Percentiles rank a stretch among this genome's conserved stretches.
Conservation (phyloP, 2,888 invertebrate species). For the Pomacea canaliculata region DNA sequence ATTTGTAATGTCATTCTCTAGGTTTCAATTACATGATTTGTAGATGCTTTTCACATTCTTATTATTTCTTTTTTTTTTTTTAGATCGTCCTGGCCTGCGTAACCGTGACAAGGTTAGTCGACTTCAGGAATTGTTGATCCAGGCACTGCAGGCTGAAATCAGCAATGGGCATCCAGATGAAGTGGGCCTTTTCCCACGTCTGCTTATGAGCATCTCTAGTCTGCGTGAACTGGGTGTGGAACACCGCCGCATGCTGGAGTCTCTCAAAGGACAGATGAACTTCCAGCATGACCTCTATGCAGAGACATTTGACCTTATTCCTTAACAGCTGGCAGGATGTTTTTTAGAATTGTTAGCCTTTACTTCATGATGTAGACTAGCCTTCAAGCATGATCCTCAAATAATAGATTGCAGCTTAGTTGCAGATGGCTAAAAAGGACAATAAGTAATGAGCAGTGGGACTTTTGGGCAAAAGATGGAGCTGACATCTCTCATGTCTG, state of each 20-base stretch:
- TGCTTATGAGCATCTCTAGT: slow-evolving; percentile 68
- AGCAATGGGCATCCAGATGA: slow-evolving; percentile 60
- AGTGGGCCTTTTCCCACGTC: slow-evolving; percentile 64
- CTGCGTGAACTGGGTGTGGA: slow-evolving; percentile 68
- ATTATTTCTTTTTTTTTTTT: neutral
- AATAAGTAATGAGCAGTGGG: no score
- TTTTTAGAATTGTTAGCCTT: no score
- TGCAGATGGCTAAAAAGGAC: no score
- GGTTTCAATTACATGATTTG: no score
- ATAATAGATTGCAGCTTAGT: no score
- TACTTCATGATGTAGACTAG: no score
- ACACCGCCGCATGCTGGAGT: slow-evolving; percentile 65
- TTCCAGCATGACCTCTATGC: slow-evolving; percentile 66
- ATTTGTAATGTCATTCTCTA: no score
- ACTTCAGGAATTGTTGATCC: slow-evolving; percentile 65
- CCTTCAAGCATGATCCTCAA: no score
- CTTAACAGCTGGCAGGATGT: slow-evolving; percentile 29
- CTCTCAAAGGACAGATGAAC: slow-evolving; percentile 63
- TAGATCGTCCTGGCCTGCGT: slow-evolving; percentile 66
- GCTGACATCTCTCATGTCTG: no score
- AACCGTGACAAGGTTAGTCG: slow-evolving; percentile 65
- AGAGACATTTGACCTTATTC: slow-evolving; percentile 65
- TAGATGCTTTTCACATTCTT: no score
- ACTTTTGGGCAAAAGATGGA: no score
- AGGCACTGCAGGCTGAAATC: slow-evolving; percentile 64